phyloP scores from a whole-genome alignment of 2,113 vertebrate genomes.

The Castor canadensis region DNA sequence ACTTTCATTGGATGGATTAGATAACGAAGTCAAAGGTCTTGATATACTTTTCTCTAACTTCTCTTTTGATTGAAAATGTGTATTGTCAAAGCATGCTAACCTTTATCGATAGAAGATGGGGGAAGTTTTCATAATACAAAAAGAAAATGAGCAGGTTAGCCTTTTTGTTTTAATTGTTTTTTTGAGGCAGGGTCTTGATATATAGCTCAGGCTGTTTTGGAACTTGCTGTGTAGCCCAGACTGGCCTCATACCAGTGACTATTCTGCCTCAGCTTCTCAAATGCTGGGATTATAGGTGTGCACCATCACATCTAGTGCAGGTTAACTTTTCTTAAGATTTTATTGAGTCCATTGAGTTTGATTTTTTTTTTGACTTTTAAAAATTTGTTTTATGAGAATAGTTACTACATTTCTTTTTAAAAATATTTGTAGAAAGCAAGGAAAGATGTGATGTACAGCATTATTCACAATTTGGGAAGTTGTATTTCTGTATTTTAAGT shows the following conservation, averaged over 20 bases:
- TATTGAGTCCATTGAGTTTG: slow-evolving; percentile 29
- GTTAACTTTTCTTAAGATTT: slow-evolving; percentile 24
- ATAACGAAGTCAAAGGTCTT: slow-evolving; percentile 89
- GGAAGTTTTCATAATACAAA: slow-evolving; percentile 4
- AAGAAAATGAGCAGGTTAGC: slow-evolving; percentile 4
- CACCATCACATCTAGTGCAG: neutral
- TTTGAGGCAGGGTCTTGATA: neutral
- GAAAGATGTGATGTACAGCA: neutral
- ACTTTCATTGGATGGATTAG: slow-evolving; percentile 84
- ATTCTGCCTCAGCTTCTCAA: neutral
- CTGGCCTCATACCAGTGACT: neutral
- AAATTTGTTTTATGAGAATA: neutral
- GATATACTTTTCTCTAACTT: slow-evolving; percentile 68
- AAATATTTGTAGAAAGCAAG: neutral
- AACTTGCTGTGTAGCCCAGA: neutral
- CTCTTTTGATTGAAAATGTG: slow-evolving; percentile 46
- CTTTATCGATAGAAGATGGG: slow-evolving; percentile 35
- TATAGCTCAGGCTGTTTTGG: neutral
- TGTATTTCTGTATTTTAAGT: slow-evolving; percentile 45
- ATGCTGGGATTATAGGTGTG: neutral
- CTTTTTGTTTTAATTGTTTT: neutral
- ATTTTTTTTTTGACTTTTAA: slow-evolving; percentile 36
- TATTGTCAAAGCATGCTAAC: slow-evolving; percentile 43
- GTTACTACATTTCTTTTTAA: neutral
- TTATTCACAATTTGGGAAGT: slow-evolving; percentile 7